Evolutionary conservation across 2,113 vertebrate genomes (phyloP), one percentile per base, ranked within the genome.

Genomic region (Isurus oxyrinchus): DNA sequence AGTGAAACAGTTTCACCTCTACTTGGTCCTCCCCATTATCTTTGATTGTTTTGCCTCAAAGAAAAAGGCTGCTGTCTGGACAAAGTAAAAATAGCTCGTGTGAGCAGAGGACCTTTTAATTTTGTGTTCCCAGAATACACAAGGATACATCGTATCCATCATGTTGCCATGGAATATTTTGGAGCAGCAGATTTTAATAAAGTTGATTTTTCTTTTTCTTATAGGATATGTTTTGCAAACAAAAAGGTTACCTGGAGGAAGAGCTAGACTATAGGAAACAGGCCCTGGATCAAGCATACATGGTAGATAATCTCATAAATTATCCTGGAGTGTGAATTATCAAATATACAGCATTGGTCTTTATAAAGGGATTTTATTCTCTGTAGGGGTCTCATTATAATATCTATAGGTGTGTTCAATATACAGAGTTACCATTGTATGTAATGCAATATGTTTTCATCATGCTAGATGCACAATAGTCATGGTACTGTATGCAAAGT

Each of bases 221-320:
- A 0, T 96, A 99, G 99, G 99, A 99, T 96, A 99, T 99, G 96
- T 99, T 99, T 98, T 99, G 99, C 97, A 99, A 99, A 97, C 99
- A 99, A 97, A 99, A 99, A 98, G 99, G 99, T 88, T 99, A 99
- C 97, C 97, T 99, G 96, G 99, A 99, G 96, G 99, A 99, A 97
- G 99, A 99, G 96, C 97, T 99, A 96, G 99, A 99, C 98, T 99
- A 99, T 97, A 98, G 99, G 96, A 99, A 99, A 97, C 99, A 99
- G 98, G 98, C 99, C 91, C 98, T 99, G 96, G 99, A 99, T 97
- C 99, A 99, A 97, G 99, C 99, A 16, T 99, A 99, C 91, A 98
- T 99, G 99, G 99, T 99, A 97, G 94, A 97, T 97, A 97, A 95
- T 55, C 2, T 27, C 6, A 49, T 31, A 35, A 11, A 27, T 90